Conservation (phyloP, 2,797 vertebrate genomes). For the Notoglanidium macrostoma region DNA sequence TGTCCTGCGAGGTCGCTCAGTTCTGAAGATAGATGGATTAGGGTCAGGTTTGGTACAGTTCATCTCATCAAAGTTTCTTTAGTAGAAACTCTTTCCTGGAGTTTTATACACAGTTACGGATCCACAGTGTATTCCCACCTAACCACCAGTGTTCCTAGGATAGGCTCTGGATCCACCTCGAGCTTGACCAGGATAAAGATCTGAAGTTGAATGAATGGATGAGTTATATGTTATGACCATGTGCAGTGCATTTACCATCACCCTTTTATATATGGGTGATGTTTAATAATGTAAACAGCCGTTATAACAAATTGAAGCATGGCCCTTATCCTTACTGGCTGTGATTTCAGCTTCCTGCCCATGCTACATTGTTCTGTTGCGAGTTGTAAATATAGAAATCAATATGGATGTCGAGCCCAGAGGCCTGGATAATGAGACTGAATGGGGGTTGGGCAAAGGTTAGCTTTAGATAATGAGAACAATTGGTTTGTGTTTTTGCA, state of each 20-base stretch:
- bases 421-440: constrained; percentile 4
- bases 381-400: constrained; percentile 33
- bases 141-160: not conserved
- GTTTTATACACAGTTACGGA: not conserved
- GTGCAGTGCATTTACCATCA: not conserved
- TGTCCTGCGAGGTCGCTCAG: constrained; percentile 35
- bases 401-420: constrained; percentile 17
- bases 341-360: constrained; percentile 28
- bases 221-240: not conserved
- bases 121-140: not conserved
- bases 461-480: constrained; percentile 26
- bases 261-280: constrained; percentile 18
- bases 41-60: constrained; percentile 11
- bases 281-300: not conserved
- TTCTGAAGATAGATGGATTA: constrained; percentile 12
- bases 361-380: constrained; percentile 21
- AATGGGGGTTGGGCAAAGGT: constrained; percentile 28
- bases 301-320: constrained; percentile 10
- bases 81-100: not conserved
- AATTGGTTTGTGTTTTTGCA: not conserved
- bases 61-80: not conserved
- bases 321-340: not conserved
- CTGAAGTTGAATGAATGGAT: not conserved
- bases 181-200: not conserved
- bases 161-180: not conserved